Evolutionary conservation across 1,140 invertebrate genomes (phyloP), one percentile per base, ranked within the genome.

Genomic region (Eriocheir sinensis): DNA sequence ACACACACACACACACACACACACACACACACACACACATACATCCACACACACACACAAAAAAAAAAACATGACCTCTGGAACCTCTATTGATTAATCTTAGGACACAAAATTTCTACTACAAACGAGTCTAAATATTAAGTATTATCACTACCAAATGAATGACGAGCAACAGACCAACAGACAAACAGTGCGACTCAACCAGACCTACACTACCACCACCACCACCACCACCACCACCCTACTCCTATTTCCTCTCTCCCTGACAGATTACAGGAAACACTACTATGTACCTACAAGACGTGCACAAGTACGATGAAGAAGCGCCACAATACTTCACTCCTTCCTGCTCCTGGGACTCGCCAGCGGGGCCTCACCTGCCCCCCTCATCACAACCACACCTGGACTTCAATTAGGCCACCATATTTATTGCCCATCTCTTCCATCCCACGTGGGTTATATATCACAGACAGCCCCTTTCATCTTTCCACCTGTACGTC

Each of bases 1-100:
- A 72, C 60, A 72, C 60, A 72, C 60, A 72, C 60, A 72, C 60
- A 72, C 60, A 72, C 60, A 72, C 60, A 72, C 60, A 72, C 60
- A 72, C 60, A 72, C 21, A 72, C 60, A 72, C 60, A 72, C 60
- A 72, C 60, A 72, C 60, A 72, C 60, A 72, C 60, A 72, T 21
- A 60, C 53, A 60, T 21, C 9, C 8, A 8, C 53, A 60, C 8
- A 8, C 8, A 60, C 8, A 60, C 8, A 60, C 60, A 72, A 72
- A 12, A 72, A n/a, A 12, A 12, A 72, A 12, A 72, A 21, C 60
- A n/a, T n/a, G 6, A 48, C 27, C 60, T 72, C 60, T n/a, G 27
- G 3, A 72, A 72, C n/a, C n/a, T n/a, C n/a, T n/a, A n/a, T n/a
- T n/a, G n/a, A n/a, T n/a, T n/a, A n/a, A n/a, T n/a, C n/a, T n/a